phyloP scores from a whole-genome alignment of 53 echinoderm and acorn worm species.

The Temnopleurus reevesii region DNA sequence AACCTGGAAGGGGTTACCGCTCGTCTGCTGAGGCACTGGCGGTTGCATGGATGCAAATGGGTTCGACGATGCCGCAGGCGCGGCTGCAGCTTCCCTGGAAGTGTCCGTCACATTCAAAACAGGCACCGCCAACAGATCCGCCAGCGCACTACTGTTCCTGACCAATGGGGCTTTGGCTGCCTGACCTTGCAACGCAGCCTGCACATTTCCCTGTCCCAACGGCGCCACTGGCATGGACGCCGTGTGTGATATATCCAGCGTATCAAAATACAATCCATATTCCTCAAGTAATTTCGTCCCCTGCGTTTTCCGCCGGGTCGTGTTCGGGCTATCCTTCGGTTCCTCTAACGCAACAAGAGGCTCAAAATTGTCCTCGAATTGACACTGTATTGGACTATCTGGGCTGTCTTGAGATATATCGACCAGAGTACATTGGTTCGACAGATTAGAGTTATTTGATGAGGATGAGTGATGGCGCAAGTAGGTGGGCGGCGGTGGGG shows the following conservation, averaged over 20 bases:
- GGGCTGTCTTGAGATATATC: conserved; percentile 34
- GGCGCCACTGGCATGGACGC: background rate
- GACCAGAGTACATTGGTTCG: conserved; percentile 36
- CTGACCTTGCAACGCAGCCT: background rate
- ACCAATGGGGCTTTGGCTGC: background rate
- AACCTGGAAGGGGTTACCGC: conserved; percentile 7
- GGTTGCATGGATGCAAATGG: conserved; percentile 50
- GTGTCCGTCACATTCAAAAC: background rate
- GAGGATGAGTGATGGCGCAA: conserved; percentile 29
- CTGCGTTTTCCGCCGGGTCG: background rate
- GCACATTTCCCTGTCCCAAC: background rate
- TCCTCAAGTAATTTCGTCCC: conserved; percentile 34
- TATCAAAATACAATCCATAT: conserved; percentile 43
- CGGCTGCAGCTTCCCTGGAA: background rate
- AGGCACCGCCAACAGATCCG: conserved; percentile 1
- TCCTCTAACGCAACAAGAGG: background rate
- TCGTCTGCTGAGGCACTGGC: conserved; percentile 44
- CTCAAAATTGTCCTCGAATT: conserved; percentile 52
- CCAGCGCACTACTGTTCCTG: background rate
- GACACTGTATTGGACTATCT: conserved; percentile 1
- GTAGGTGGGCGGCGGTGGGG: conserved; percentile 44
- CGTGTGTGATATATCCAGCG: conserved; percentile 22
- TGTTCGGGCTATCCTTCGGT: background rate
- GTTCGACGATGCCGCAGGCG: background rate
- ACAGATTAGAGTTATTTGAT: conserved; percentile 42